Evolutionary conservation across 1,140 invertebrate genomes (phyloP).

Genomic region (Dreissena polymorpha): DNA sequence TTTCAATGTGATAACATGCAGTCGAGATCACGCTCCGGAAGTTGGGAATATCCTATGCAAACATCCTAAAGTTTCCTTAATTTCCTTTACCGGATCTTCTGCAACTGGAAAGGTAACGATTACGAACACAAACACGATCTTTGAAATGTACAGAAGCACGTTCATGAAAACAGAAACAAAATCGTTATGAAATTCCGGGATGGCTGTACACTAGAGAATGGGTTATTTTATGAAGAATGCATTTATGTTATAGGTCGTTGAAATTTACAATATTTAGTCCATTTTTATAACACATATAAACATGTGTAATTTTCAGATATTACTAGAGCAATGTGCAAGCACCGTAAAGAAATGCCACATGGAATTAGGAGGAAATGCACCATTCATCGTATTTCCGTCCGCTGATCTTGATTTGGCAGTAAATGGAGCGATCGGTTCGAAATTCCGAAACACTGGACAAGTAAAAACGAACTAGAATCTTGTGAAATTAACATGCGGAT

Average conservation of each 20-base stretch:
- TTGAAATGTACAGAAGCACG: too few relatives aligned
- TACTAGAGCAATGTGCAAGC: slow-evolving; percentile 91
- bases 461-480: slow-evolving; percentile 74
- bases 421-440: slow-evolving; percentile 91
- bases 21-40: slow-evolving; percentile 86
- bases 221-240: too few relatives aligned
- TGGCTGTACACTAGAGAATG: too few relatives aligned
- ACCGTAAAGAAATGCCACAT: slow-evolving; percentile 94
- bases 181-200: too few relatives aligned
- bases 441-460: slow-evolving; percentile 97
- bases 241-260: too few relatives aligned
- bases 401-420: slow-evolving; percentile 95
- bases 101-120: slow-evolving; percentile 79
- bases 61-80: slow-evolving; percentile 90
- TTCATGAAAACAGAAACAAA: too few relatives aligned
- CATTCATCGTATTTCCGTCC: slow-evolving; percentile 97
- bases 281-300: not conserved
- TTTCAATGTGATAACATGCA: slow-evolving; percentile 95
- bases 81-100: slow-evolving; percentile 94
- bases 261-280: too few relatives aligned
- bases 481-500: too few relatives aligned
- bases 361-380: slow-evolving; percentile 99
- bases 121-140: too few relatives aligned
- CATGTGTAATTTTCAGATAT: slow-evolving; percentile 81
- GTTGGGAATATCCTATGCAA: slow-evolving; percentile 94